Conservation (phyloP, 2,113 vertebrate genomes). For the Danio rerio region DNA sequence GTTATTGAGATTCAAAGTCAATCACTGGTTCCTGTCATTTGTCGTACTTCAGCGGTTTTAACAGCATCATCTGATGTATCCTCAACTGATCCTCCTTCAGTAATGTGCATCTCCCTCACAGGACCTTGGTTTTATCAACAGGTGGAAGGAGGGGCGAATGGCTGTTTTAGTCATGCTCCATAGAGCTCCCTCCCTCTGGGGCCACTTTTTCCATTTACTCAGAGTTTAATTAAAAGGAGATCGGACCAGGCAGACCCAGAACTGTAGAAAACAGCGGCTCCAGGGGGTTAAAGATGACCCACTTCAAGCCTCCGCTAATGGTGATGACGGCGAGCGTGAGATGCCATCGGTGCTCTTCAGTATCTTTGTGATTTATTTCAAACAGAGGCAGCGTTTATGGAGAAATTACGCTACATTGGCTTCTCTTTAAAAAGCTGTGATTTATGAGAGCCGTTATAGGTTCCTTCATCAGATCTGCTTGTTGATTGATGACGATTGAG, state of each 20-base stretch:
- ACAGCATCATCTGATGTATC: conserved; percentile 63
- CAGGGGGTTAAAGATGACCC: neutral
- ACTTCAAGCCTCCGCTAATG: conserved; percentile 11
- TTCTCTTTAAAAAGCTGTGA: conserved; percentile 43
- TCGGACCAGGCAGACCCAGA: conserved; percentile 26
- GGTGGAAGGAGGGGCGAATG: conserved; percentile 65
- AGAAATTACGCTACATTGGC: conserved; percentile 44
- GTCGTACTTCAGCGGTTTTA: conserved; percentile 72
- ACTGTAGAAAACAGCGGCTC: neutral
- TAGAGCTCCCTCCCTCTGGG: neutral
- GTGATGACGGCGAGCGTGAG: neutral
- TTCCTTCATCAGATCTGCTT: conserved; percentile 50
- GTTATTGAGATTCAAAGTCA: conserved; percentile 41
- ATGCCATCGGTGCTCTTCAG: conserved; percentile 8
- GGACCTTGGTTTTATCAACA: conserved; percentile 69
- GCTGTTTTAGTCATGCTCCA: conserved; percentile 17
- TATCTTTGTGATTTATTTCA: conserved; percentile 12
- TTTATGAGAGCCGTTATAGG: conserved; percentile 13
- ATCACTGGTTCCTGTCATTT: conserved; percentile 46
- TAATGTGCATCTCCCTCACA: conserved; percentile 70
- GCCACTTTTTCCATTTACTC: conserved; percentile 17
- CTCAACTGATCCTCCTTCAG: conserved; percentile 67
- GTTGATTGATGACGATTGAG: conserved; percentile 38
- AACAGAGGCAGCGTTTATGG: conserved; percentile 17
- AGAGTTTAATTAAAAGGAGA: conserved; percentile 38